Conservation (phyloP, 23 tunicate genomes). For the Styela clava region DNA sequence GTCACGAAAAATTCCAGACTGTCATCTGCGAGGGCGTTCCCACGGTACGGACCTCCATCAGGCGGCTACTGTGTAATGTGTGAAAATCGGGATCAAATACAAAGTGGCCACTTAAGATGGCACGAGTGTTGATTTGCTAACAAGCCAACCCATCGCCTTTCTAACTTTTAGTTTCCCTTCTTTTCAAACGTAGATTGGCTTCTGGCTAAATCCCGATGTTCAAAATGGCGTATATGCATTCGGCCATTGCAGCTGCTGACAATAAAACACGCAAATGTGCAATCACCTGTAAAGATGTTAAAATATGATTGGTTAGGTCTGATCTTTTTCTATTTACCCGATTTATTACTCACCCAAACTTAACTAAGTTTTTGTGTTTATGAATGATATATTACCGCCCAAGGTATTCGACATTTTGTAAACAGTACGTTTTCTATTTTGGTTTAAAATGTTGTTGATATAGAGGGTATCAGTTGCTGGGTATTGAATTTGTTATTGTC, state of each 20-base stretch:
- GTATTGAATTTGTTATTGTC: neutral
- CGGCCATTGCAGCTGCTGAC: no score
- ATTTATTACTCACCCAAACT: no score
- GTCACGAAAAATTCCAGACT: neutral
- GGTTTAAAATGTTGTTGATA: neutral
- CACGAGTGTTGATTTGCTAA: conserved; percentile 13
- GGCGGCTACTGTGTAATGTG: conserved; percentile 34
- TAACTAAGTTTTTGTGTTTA: no score
- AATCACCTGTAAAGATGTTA: neutral
- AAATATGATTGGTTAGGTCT: no score
- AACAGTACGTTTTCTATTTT: neutral
- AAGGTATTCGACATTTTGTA: neutral
- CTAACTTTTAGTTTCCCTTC: neutral
- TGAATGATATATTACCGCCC: neutral
- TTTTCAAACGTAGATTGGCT: no score
- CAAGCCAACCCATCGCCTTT: neutral
- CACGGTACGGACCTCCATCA: neutral
- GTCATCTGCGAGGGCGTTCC: conserved; percentile 12
- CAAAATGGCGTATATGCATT: neutral
- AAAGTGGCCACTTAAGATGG: conserved; percentile 32
- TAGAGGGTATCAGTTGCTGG: neutral
- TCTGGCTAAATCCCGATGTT: no score
- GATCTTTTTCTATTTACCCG: no score
- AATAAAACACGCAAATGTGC: neutral
- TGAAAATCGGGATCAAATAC: conserved; percentile 19